Base-by-base conservation (phyloP, 2,113 vertebrate species). In the Neotoma lepida region DNA sequence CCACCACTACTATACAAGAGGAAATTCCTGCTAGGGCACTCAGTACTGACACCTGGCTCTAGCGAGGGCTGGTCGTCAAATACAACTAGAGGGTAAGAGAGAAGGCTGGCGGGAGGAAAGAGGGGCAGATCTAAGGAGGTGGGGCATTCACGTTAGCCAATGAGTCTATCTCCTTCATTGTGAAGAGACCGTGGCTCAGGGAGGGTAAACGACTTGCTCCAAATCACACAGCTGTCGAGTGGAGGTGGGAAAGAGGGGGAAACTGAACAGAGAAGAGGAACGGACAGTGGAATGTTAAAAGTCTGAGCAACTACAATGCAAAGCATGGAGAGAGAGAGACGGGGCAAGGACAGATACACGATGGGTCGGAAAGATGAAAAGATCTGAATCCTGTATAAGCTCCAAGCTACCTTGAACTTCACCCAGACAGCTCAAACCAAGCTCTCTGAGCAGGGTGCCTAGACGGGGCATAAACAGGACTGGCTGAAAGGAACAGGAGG, bases 1-100 rank as follows among this genome's bases (percentile, higher is more conserved):
- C 85, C 28, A 82, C 64, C 0, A 44, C 61, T n/a, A 20, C 8
- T 0, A 0, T 39, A 0, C 0, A 22, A 41, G 17, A 0, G 49
- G 80, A 49, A 28, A 39, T 84, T 51, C 63, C 89, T n/a, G 66
- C 66, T 87, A 70, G n/a, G 30, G 84, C 73, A 70, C 0, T 41
- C 28, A 7, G 64, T 18, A 5, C 35, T 17, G 35, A 39, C 22
- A 22, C 46, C 56, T 86, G 70, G 78, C 1, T 88, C 74, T 61
- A 85, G 35, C 39, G 66, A 92, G 86, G 89, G 56, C 51, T 9
- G 26, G 87, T 73, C 76, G 8, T 80, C 33, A 74, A 94, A 54
- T 17, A 8, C 39, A 78, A 22, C 0, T 33, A 39, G 61, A 89
- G 73, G 51, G n/a, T n/a, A n/a, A 33, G 8, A 26, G 39, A 26